Evolutionary conservation across 2,113 vertebrate genomes (phyloP).

Genomic region (Panurus biarmicus): DNA sequence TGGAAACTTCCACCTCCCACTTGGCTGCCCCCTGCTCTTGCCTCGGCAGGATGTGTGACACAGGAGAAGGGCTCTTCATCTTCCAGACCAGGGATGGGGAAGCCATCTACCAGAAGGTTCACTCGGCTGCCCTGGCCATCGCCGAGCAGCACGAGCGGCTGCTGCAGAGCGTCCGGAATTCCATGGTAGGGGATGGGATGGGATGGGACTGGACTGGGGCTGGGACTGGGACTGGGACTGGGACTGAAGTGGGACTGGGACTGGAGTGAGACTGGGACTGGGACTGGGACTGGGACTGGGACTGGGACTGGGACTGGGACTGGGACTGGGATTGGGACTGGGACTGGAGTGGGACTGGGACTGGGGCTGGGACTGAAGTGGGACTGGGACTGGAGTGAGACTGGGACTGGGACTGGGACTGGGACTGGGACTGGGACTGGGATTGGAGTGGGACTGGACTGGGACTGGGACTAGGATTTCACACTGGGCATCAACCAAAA

Average conservation of each 20-base stretch:
- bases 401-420: not conserved
- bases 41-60: slow-evolving; percentile 81
- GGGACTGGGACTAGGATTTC: not conserved
- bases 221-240: not conserved
- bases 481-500: not conserved
- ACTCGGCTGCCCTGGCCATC: slow-evolving; percentile 77
- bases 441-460: not conserved
- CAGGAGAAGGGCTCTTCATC: slow-evolving; percentile 83
- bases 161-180: slow-evolving; percentile 68
- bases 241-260: not conserved
- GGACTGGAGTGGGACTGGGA: no score
- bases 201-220: not conserved
- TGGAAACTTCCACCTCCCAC: not conserved
- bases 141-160: slow-evolving; percentile 74
- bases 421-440: not conserved
- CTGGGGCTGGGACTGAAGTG: not conserved
- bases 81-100: slow-evolving; percentile 82
- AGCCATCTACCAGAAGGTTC: slow-evolving; percentile 82
- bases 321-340: no score
- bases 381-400: not conserved
- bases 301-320: not conserved
- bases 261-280: not conserved
- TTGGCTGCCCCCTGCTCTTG: not conserved
- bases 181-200: slow-evolving; percentile 62
- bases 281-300: not conserved